phyloP scores from a whole-genome alignment of 2,113 vertebrate genomes.

The Hemiscyllium ocellatum region DNA sequence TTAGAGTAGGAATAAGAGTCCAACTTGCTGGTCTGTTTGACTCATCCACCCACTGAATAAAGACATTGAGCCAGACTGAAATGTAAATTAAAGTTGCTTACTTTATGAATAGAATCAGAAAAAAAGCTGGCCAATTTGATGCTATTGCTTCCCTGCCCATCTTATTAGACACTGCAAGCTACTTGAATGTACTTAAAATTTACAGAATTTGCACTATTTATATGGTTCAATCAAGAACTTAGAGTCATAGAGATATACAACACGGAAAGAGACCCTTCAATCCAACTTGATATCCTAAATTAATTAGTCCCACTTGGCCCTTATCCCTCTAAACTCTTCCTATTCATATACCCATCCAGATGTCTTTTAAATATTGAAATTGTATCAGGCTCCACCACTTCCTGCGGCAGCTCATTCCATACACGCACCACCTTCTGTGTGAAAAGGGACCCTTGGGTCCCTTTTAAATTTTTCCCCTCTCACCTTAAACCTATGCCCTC shows the following conservation, averaged over 20 bases:
- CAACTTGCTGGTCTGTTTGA: background rate
- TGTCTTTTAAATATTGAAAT: no score
- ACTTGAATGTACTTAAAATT: background rate
- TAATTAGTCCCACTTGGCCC: no score
- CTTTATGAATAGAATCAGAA: background rate
- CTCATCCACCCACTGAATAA: background rate
- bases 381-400: no score
- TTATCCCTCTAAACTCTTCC: no score
- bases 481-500: no score
- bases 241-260: background rate
- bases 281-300: no score
- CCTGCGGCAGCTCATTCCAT: no score
- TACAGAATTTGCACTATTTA: background rate
- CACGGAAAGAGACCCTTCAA: no score
- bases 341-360: no score
- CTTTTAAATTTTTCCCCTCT: no score
- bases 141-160: background rate
- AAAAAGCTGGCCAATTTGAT: background rate
- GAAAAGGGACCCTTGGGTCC: no score
- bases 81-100: background rate
- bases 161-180: background rate
- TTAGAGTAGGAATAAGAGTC: background rate
- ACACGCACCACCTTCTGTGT: no score
- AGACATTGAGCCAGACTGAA: background rate
- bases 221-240: background rate